Base-by-base conservation (phyloP, 2,797 vertebrate genomes). In the Siniperca undulata region DNA sequence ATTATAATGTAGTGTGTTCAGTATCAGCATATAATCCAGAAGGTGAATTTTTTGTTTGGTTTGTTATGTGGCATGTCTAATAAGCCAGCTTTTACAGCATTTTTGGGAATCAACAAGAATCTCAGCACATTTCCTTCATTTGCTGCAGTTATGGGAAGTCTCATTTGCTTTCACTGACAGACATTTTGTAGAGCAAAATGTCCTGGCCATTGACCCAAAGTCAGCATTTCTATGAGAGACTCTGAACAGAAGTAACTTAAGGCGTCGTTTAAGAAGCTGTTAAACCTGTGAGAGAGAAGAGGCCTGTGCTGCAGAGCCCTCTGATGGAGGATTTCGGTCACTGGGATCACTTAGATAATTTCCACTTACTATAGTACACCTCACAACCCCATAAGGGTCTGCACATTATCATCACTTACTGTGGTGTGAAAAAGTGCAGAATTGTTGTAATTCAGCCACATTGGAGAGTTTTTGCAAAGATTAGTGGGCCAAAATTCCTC, bases 351-450 rank as follows among this genome's bases (percentile, higher is more conserved):
- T 56, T 30, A 9, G 24, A 74, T 64, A 17, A 66, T 70, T 76
- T 56, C 34, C 36, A 67, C 64, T 42, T 7, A 27, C 44, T 64
- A 22, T 64, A 83, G 55, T 42, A 85, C 62, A 81, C 58, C 66
- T 69, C 10, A 27, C 70, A 65, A 83, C 79, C 79, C 65, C 67
- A 24, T 36, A 65, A 81, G 65, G 58, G 65, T 73, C 60, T 76
- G 62, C 62, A 77, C 24, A 56, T 68, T 30, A 59, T 64, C 69
- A 30, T 68, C 34, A 14, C 19, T 55, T 30, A 30, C 30, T 30
- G 30, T 30, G 30, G 30, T 30, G 30, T 30, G 30, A 30, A 30
- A 30, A 30, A 30, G 30, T 30, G 30, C 30, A 30, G 30, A 30
- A 30, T 30, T 30, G 30, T 30, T 30, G 30, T 30, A 30, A 30